These are phyloP conservation scores for Archips xylosteana DNA, from an alignment of 2,888 invertebrate genomes.

Conservation along the genomic window DNA sequence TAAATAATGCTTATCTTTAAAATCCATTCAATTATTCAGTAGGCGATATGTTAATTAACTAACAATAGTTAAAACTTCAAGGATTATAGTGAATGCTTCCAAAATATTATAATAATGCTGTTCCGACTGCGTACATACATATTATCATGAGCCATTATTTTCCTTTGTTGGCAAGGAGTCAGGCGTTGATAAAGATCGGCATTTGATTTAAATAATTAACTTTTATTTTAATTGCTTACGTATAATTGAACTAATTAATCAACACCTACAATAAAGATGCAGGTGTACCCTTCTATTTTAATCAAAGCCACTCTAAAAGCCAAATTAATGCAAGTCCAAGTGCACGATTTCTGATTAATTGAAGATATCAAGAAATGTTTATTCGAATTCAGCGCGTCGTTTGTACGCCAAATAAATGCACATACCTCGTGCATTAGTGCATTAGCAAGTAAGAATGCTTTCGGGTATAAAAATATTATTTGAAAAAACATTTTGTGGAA, in stretches of 20 bases:
- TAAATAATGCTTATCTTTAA: constrained; percentile 20
- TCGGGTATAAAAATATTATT: constrained; percentile 45
- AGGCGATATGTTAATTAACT: constrained; percentile 32
- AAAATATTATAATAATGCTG: constrained; percentile 31
- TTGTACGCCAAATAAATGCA: constrained; percentile 25
- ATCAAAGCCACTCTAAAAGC: not conserved
- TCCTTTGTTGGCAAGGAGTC: constrained; percentile 26
- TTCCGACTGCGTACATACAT: constrained; percentile 25
- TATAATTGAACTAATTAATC: not conserved
- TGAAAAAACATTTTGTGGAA: constrained; percentile 41
- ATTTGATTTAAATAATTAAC: constrained; percentile 7
- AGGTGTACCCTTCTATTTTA: not conserved
- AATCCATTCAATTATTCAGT: constrained; percentile 36
- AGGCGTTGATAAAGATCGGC: constrained; percentile 21
- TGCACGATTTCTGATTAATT: not conserved
- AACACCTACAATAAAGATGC: not conserved
- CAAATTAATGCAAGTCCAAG: not conserved
- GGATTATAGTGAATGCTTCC: constrained; percentile 37
- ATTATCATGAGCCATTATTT: not conserved
- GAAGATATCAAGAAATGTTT: not conserved
- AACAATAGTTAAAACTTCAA: constrained; percentile 32
- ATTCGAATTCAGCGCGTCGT: not conserved
- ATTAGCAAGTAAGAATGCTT: constrained; percentile 36
- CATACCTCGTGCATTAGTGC: constrained; percentile 14
- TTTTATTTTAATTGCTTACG: constrained; percentile 9